Base-by-base conservation (phyloP, 2,113 vertebrate species). In the Calyptommatus sinebrachiatus region DNA sequence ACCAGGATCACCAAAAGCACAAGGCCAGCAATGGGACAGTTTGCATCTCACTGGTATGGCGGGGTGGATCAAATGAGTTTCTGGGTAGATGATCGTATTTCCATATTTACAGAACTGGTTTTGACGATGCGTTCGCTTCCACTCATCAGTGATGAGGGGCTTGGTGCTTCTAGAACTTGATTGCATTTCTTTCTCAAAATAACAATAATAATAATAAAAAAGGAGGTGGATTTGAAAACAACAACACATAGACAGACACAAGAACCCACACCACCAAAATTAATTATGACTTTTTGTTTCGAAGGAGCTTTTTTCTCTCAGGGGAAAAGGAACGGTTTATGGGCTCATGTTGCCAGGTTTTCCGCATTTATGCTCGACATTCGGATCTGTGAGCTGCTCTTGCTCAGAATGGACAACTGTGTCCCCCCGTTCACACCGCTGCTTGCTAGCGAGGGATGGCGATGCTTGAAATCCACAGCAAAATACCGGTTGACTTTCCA, bases 401-500 rank as follows among this genome's bases (percentile, higher is more conserved):
- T 99, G 97, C 98, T 99, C 86, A 99, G 96, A 92, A 99, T 99
- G 88, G 98, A 99, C 87, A 99, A 96, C 92, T 99, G 98, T 50
- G 98, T 99, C 76, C 98, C 98, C 84, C 98, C 98, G 73, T 99
- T 99, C 92, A 98, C 97, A 61, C 98, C 98, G 71, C 98, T 99
- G 97, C 98, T 99, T 89, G 97, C 98, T 96, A 99, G 92, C 63
- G 98, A 99, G 0, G 98, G 98, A 85, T 99, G 98, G 82, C 98
- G 95, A 90, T 99, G 98, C 91, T 99, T 99, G 96, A 99, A 97
- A 95, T 99, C 98, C 97, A 99, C 96, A 92, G 97, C 95, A 95
- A 99, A 99, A 94, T 99, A 99, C 84, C 97, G 96, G 95, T 99
- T 99, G 94, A 99, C 98, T 91, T 97, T 99, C 98, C 98, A 99